Evolutionary conservation across 2,888 invertebrate genomes (phyloP), one percentile per base, ranked within the genome.

Genomic region (Hirtodrosophila cameraria): DNA sequence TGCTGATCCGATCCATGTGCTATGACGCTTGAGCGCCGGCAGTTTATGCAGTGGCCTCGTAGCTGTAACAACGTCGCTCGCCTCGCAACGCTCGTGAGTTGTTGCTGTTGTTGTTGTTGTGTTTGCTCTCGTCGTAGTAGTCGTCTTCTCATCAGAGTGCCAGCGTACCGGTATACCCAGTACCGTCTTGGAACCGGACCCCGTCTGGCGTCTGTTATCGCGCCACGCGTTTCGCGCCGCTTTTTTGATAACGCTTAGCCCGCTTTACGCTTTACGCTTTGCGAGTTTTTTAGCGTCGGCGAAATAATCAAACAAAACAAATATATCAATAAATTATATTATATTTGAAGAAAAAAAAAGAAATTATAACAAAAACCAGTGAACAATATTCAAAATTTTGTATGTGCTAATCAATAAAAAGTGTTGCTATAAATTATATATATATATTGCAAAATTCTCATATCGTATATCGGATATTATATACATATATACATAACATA

Each of bases 51-150:
- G 69, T 82, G 81, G 82, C 82, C 76, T 82, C 84, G 84, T 70
- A 81, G 84, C 81, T 82, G 78, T 81, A 84, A 82, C 82, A 82
- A 82, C 82, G 81, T 82, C 74, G 57, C 62, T 75, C 75, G 79
- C 65, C 61, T 75, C 64, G 55, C 52, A 20, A 27, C 61, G 62
- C 57, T 69, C 62, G 54, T 38, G 60, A 65, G 66, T 65, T 53
- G 66, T 30, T 58, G 60, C 54, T 55, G 55, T 38, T 36, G 38
- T 38, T 20, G 18, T 20, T 18, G 45, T 13, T 9, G 25, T 30
- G 7, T 15, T 20, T 18, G n/a, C 30, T 38, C 8, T 42, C 28
- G 41, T 28, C 16, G 41, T 42, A 11, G 36, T 38, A 2, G 38
- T 52, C 35, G 13, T 16, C 30, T 12, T 60, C 59, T 42, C 42